These are phyloP conservation scores for Steinernema carpocapsae DNA, from an alignment of 2,888 invertebrate genomes.

Conservation along the genomic window DNA sequence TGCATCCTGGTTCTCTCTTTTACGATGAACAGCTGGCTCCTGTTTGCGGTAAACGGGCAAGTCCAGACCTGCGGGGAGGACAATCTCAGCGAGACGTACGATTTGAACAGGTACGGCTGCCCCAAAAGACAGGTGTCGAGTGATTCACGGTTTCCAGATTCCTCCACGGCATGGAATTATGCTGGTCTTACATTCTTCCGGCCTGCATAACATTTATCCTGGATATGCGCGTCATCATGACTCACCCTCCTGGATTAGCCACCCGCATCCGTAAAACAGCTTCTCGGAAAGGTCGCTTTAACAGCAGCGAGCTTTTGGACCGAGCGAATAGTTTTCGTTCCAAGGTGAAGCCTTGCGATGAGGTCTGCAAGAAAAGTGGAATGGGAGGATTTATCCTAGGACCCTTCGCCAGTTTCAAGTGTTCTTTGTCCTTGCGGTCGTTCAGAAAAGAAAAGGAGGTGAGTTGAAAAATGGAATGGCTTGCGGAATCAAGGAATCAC, in stretches of 20 bases:
- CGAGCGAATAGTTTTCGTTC: neutral
- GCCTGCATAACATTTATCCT: slow-evolving; percentile 45
- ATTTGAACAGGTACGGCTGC: slow-evolving; percentile 38
- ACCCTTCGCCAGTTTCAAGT: too few relatives aligned
- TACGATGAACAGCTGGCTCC: slow-evolving; percentile 42
- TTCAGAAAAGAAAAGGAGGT: too few relatives aligned
- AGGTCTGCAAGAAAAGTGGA: too few relatives aligned
- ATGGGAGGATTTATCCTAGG: too few relatives aligned
- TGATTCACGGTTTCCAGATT: slow-evolving; percentile 34
- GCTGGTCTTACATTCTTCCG: slow-evolving; percentile 46
- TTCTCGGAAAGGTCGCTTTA: slow-evolving; percentile 33
- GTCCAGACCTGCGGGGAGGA: slow-evolving; percentile 42
- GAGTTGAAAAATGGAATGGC: too few relatives aligned
- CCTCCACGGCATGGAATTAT: slow-evolving; percentile 44
- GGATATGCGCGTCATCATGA: slow-evolving; percentile 44
- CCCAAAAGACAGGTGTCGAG: too few relatives aligned
- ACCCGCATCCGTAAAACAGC: slow-evolving; percentile 32
- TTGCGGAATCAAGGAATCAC: too few relatives aligned
- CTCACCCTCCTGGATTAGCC: slow-evolving; percentile 44
- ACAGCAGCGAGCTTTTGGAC: slow-evolving; percentile 19
- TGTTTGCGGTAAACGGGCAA: slow-evolving; percentile 32
- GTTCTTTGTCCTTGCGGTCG: too few relatives aligned
- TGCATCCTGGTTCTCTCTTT: slow-evolving; percentile 39
- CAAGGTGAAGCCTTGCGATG: too few relatives aligned
- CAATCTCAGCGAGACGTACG: slow-evolving; percentile 36